Evolutionary conservation across 2,888 invertebrate genomes (phyloP).

Genomic region (Mesorhabditis sp.): DNA sequence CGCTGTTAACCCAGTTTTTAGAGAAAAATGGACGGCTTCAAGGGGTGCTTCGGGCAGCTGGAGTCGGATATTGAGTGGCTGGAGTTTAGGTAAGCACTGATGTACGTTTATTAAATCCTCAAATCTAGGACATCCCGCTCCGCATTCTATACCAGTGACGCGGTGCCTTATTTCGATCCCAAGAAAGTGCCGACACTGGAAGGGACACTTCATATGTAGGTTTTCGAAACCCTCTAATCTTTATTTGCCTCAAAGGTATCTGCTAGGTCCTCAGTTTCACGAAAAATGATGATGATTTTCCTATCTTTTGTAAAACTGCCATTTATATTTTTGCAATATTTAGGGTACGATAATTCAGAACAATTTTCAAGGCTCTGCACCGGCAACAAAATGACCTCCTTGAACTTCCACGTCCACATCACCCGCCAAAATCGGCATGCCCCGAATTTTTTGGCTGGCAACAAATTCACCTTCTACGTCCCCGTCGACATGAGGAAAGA

Average conservation of each 20-base stretch:
- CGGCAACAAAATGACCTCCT: slow-evolving; percentile 41
- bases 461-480: slow-evolving; percentile 39
- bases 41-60: slow-evolving; percentile 48
- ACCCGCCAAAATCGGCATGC: slow-evolving; percentile 53
- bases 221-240: slow-evolving; percentile 9
- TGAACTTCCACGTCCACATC: slow-evolving; percentile 50
- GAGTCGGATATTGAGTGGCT: slow-evolving; percentile 52
- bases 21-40: slow-evolving; percentile 25
- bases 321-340: too few species aligned
- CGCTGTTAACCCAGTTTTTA: too few species aligned
- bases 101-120: background rate
- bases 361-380: slow-evolving; percentile 27
- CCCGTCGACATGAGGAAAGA: slow-evolving; percentile 16
- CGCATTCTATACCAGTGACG: slow-evolving; percentile 30
- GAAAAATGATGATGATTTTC: slow-evolving; percentile 6
- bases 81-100: slow-evolving; percentile 34
- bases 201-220: slow-evolving; percentile 35
- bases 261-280: background rate
- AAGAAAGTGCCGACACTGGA: slow-evolving; percentile 28
- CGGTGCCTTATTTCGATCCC: slow-evolving; percentile 22
- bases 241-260: background rate
- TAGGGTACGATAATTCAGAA: background rate
- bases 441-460: slow-evolving; percentile 32
- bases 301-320: too few species aligned
- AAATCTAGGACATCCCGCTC: slow-evolving; percentile 20